Conservation (phyloP, 2,888 invertebrate genomes). For the Ephialtes manifestator region DNA sequence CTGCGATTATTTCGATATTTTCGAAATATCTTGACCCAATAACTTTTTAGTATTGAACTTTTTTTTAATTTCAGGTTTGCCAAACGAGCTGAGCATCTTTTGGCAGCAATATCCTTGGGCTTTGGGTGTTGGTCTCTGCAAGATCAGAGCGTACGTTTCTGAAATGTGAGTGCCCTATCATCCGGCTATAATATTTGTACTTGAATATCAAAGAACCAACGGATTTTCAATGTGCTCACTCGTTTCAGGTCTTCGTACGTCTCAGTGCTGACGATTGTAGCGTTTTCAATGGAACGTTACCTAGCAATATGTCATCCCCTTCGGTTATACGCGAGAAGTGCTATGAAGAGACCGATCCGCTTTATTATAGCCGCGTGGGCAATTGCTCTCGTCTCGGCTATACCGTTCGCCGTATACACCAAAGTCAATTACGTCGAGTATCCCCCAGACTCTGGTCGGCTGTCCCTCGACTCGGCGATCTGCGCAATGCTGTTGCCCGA, state of each 20-base stretch:
- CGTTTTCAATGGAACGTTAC: constrained; percentile 96
- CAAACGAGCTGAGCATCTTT: constrained; percentile 93
- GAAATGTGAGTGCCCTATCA: constrained; percentile 91
- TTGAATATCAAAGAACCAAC: background rate
- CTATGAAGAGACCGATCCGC: constrained; percentile 92
- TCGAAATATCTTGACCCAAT: background rate
- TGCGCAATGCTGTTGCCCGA: constrained; percentile 91
- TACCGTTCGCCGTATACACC: constrained; percentile 92
- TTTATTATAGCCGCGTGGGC: constrained; percentile 94
- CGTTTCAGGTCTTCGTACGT: constrained; percentile 93
- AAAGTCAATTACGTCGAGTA: constrained; percentile 91
- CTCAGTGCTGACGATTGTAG: constrained; percentile 96
- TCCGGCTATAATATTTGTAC: background rate
- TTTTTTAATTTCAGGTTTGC: constrained; percentile 90
- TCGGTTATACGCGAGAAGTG: constrained; percentile 93
- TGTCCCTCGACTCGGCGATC: constrained; percentile 92
- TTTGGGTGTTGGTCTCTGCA: constrained; percentile 93
- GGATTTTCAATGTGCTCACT: constrained; percentile 4
- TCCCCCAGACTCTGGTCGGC: constrained; percentile 88
- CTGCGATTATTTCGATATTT: no score
- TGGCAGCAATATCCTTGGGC: constrained; percentile 97
- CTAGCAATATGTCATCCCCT: constrained; percentile 96
- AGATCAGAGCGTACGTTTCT: constrained; percentile 93
- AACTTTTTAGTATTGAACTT: background rate
- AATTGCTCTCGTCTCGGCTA: constrained; percentile 91